These are phyloP conservation scores for Malurus alboscapulatus DNA, from an alignment of 2,113 vertebrate species.

Conservation along the genomic window DNA sequence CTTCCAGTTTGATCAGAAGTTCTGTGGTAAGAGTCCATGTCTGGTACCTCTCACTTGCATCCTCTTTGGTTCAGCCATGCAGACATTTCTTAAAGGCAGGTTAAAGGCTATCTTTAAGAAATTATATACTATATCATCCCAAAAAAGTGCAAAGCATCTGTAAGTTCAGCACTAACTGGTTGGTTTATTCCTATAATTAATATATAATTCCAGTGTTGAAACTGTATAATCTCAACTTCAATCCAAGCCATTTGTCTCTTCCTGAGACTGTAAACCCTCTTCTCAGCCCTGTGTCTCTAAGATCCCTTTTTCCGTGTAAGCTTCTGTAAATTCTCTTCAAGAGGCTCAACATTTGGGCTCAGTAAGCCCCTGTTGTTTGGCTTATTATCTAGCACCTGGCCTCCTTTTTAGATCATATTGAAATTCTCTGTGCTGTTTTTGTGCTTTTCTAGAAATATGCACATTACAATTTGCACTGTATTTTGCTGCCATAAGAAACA, in stretches of 20 bases:
- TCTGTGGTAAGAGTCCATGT: background rate
- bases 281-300: background rate
- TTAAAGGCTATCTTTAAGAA: background rate
- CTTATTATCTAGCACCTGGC: background rate
- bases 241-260: background rate
- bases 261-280: background rate
- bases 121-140: background rate
- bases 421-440: background rate
- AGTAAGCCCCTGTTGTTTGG: background rate
- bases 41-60: background rate
- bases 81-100: background rate
- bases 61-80: background rate
- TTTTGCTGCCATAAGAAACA: background rate
- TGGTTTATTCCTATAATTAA: background rate
- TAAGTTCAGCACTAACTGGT: background rate
- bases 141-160: background rate
- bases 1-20: background rate
- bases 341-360: background rate
- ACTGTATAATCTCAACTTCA: background rate
- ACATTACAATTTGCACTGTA: background rate
- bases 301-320: background rate
- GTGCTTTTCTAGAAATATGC: background rate
- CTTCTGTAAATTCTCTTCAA: background rate
- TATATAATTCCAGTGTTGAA: background rate
- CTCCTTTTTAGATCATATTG: slow-evolving; percentile 3